phyloP scores from a whole-genome alignment of 2,888 invertebrate genomes.

The Leptogaster cylindrica region DNA sequence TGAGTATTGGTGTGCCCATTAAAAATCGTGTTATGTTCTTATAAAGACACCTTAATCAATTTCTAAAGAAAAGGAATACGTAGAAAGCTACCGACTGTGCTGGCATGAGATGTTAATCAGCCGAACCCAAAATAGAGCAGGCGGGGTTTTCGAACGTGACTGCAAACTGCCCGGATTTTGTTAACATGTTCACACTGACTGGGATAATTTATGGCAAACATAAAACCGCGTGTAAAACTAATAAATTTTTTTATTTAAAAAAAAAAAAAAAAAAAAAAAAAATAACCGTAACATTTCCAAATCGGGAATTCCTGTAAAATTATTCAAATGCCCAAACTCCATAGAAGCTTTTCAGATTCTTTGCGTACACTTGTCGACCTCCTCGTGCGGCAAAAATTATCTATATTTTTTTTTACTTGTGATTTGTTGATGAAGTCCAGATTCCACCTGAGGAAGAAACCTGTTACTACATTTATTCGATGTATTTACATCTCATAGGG shows the following conservation, averaged over 20 bases:
- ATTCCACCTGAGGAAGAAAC: not conserved
- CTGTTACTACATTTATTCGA: conserved; percentile 4
- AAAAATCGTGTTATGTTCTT: no score
- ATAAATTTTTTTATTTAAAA: conserved; percentile 9
- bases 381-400: not conserved
- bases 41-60: no score
- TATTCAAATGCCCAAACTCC: not conserved
- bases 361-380: no score
- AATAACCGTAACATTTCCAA: conserved; percentile 11
- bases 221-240: conserved; percentile 19
- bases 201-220: conserved; percentile 32
- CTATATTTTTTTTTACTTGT: no score
- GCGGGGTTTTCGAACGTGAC: conserved; percentile 20
- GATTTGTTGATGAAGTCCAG: not conserved
- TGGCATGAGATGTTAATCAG: conserved; percentile 22
- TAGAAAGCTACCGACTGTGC: conserved; percentile 13
- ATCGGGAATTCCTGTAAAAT: conserved; percentile 1
- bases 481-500: not conserved
- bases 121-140: conserved; percentile 12
- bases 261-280: not conserved
- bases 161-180: conserved; percentile 5
- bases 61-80: no score
- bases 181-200: conserved; percentile 18
- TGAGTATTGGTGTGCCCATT: no score
- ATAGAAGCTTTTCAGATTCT: no score